Evolutionary conservation across 2,888 invertebrate species (phyloP).

Genomic region (Petrolisthes manimaculis): DNA sequence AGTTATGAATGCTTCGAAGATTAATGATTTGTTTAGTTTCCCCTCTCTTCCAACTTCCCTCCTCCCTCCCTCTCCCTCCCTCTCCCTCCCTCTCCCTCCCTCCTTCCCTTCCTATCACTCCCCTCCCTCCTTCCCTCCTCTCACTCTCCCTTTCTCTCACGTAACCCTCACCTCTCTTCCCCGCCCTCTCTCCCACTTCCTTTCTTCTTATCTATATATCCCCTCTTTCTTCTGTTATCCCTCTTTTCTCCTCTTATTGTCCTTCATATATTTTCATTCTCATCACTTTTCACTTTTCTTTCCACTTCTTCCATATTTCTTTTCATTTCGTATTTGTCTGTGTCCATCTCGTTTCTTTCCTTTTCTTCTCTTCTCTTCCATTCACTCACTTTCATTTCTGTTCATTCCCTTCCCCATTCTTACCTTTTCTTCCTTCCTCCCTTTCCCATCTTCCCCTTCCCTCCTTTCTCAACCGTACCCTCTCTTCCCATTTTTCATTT

Average conservation of each 20-base stretch:
- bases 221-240: slow-evolving; percentile 5
- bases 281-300: neutral
- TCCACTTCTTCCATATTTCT: neutral
- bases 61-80: no score
- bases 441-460: neutral
- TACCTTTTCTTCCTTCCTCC: neutral
- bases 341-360: neutral
- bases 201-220: neutral
- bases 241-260: slow-evolving; percentile 2
- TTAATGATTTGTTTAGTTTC: neutral
- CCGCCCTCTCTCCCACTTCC: neutral
- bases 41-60: neutral
- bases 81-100: neutral
- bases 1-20: neutral
- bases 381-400: neutral
- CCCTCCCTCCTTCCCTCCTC: neutral
- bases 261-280: neutral
- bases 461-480: neutral
- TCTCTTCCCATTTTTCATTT: no score
- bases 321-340: neutral
- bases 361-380: neutral
- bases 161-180: neutral
- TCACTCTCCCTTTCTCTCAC: neutral
- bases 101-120: neutral
- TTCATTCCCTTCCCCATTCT: neutral